Evolutionary conservation across 2,113 vertebrate genomes (phyloP), one percentile per base, ranked within the genome.

Genomic region (Ploceus nigricollis): DNA sequence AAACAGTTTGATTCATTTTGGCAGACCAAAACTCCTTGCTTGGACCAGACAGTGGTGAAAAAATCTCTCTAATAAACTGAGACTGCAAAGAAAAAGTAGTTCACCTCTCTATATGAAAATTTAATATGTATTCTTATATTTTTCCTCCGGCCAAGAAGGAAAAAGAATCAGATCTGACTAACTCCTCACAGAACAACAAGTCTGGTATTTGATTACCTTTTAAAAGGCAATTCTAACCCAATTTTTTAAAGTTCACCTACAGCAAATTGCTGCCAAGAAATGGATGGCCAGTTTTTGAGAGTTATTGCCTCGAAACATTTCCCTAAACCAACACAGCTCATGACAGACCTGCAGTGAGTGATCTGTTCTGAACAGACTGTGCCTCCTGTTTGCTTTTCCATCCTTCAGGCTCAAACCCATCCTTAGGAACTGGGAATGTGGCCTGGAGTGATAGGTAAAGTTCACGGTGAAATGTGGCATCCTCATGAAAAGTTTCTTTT

Each of bases 261-360:
- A 82, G 50, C 5, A 71, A 96, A 97, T 23, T 94, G 84, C 71
- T 89, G 51, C 37, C 96, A 90, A 82, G 47, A 68, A 88, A 76
- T 2, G 24, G 22, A 60, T 37, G 71, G 39, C 35, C 63, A 56
- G 19, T 31, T 89, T 73, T 58, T 13, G 50, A 69, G 60, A 94
- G 76, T 73, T 61, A 86, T 47, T 95, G 73, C 76, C 70, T 96
- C 25, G 0, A 88, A 93, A 89, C 4, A 1, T 65, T 96, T 94
- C 92, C 93, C 78, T 85, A 93, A 94, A 91, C 60, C 95, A 95
- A 78, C 65, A 70, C 9, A 10, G 69, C 27, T 94, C 87, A 86
- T 72, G 91, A 88, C 30, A 54, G 85, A 75, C 33, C 94, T 76
- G 48, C 81, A 91, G 81, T 6, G 11, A 89, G 81, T 5, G 12